Evolutionary conservation across 2,113 vertebrate genomes (phyloP).

Genomic region (Cheirogaleus medius): DNA sequence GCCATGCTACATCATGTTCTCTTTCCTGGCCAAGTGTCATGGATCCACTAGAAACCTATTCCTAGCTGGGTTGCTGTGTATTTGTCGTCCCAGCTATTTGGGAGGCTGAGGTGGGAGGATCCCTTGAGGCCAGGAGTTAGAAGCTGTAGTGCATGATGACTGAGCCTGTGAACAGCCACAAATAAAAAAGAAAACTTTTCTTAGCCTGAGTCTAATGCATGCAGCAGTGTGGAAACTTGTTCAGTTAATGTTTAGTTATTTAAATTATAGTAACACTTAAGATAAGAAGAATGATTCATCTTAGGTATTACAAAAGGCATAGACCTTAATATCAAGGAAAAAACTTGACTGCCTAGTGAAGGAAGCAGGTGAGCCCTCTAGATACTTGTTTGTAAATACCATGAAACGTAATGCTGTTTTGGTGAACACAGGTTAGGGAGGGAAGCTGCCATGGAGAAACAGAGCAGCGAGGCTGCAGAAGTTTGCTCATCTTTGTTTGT

Average conservation of each 20-base stretch:
- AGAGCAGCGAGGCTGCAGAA: neutral
- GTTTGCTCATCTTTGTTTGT: neutral
- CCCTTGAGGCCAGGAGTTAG: neutral
- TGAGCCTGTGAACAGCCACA: neutral
- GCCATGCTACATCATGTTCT: neutral
- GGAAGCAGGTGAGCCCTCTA: neutral
- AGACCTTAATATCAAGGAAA: neutral
- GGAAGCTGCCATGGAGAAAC: neutral
- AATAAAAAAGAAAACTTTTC: neutral
- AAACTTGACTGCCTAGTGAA: neutral
- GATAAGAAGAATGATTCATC: slow-evolving; percentile 7
- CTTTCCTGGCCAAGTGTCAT: neutral
- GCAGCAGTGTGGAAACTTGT: neutral
- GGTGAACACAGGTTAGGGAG: neutral
- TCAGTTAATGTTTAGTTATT: slow-evolving; percentile 13
- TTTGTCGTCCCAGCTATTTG: neutral
- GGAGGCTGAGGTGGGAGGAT: neutral
- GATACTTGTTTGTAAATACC: neutral
- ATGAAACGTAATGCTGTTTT: neutral
- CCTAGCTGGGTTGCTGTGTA: neutral
- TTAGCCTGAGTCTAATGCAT: neutral
- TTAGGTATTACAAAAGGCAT: slow-evolving; percentile 20
- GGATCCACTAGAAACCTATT: neutral
- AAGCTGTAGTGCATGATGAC: neutral
- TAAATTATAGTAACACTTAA: slow-evolving; percentile 9